These are phyloP conservation scores for Epinotia bilunana DNA, from an alignment of 2,888 invertebrate genomes.

Conservation along the genomic window DNA sequence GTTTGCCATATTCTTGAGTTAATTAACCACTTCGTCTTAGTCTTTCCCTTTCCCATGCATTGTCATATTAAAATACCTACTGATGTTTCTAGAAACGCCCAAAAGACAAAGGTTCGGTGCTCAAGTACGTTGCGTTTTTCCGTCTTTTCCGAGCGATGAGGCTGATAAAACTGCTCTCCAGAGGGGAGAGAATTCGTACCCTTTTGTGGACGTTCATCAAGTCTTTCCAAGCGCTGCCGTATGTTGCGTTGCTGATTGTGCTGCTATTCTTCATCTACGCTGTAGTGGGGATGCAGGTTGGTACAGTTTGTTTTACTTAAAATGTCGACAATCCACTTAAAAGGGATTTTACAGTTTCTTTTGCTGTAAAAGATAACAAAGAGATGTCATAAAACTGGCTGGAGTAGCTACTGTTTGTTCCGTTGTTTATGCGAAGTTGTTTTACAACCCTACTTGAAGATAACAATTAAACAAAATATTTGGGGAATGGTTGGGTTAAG, in stretches of 20 bases:
- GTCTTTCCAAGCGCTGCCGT: slow-evolving; percentile 99
- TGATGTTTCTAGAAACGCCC: not conserved
- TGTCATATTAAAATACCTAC: not conserved
- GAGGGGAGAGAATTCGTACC: slow-evolving; percentile 99
- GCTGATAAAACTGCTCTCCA: slow-evolving; percentile 96
- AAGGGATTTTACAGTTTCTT: too few relatives aligned
- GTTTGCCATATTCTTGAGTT: too few relatives aligned
- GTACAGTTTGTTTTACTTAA: slow-evolving; percentile 35
- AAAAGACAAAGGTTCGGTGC: slow-evolving; percentile 61
- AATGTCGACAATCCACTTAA: too few relatives aligned
- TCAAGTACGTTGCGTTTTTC: slow-evolving; percentile 97
- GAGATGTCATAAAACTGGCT: too few relatives aligned
- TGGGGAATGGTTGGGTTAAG: too few relatives aligned
- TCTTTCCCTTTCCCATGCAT: too few relatives aligned
- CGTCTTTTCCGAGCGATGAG: slow-evolving; percentile 96
- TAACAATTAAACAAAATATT: too few relatives aligned
- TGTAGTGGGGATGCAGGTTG: slow-evolving; percentile 99
- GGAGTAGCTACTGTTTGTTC: too few relatives aligned
- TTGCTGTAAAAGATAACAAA: too few relatives aligned
- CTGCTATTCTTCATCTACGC: slow-evolving; percentile 99
- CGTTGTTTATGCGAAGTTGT: too few relatives aligned
- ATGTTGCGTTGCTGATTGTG: slow-evolving; percentile 98
- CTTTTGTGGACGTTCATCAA: slow-evolving; percentile 99
- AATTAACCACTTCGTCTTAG: too few relatives aligned
- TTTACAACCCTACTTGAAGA: too few relatives aligned